phyloP scores from a whole-genome alignment of 2,888 invertebrate genomes.

The Phengaris arion region DNA sequence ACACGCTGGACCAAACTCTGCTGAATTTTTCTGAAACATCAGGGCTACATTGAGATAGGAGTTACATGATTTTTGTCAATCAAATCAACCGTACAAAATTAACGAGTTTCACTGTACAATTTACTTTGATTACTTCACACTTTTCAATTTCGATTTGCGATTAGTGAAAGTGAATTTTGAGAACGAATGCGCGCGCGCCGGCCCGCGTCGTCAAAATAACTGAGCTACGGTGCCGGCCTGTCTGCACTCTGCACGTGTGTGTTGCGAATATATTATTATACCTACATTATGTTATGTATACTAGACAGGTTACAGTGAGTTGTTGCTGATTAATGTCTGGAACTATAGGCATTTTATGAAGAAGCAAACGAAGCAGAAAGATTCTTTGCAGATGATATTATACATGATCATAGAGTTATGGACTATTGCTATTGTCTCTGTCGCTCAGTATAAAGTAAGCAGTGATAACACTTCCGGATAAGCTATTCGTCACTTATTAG shows the following conservation, averaged over 20 bases:
- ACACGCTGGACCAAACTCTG: background rate
- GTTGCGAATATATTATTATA: background rate
- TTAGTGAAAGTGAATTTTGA: slow-evolving; percentile 42
- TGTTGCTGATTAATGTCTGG: background rate
- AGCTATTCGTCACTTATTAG: no score
- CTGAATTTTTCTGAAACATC: background rate
- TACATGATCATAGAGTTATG: no score
- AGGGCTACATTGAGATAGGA: background rate
- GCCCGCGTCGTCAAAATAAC: slow-evolving; percentile 68
- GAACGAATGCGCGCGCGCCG: slow-evolving; percentile 58
- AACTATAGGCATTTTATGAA: background rate
- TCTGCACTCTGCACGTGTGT: background rate
- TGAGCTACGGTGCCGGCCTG: slow-evolving; percentile 48
- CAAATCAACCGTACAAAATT: slow-evolving; percentile 30
- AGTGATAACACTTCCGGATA: no score
- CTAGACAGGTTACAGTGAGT: background rate
- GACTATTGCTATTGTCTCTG: no score
- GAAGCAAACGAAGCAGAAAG: no score
- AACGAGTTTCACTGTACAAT: slow-evolving; percentile 39
- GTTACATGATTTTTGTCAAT: background rate
- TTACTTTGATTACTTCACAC: slow-evolving; percentile 39
- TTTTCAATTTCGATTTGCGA: slow-evolving; percentile 42
- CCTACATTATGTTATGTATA: background rate
- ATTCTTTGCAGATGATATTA: no score
- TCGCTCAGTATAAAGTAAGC: no score